These are phyloP conservation scores for Danio kyathit DNA, from an alignment of 2,797 vertebrate genomes.

Conservation along the genomic window DNA sequence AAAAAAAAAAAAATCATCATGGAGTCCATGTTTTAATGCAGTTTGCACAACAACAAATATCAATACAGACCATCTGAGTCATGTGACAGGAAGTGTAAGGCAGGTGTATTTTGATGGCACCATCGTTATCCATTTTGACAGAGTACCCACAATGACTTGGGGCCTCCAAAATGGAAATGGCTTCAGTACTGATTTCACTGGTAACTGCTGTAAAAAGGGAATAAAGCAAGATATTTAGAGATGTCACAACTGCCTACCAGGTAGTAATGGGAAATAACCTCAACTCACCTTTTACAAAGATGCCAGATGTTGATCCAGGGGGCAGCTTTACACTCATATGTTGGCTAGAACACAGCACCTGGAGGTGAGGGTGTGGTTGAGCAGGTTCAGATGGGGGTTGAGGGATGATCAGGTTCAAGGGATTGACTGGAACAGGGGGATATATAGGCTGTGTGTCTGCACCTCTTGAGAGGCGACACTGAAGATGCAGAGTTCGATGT, in stretches of 20 bases:
- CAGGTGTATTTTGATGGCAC: slow-evolving; percentile 68
- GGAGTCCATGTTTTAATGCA: not conserved
- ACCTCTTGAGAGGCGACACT: slow-evolving; percentile 66
- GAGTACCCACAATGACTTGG: slow-evolving; percentile 78
- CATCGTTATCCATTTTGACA: slow-evolving; percentile 67
- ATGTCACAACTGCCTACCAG: too few relatives aligned
- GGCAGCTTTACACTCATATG: slow-evolving; percentile 76
- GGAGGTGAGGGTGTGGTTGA: slow-evolving; percentile 1
- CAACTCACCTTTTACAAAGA: slow-evolving; percentile 72
- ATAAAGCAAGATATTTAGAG: not conserved
- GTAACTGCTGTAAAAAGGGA: slow-evolving; percentile 13
- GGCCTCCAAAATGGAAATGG: slow-evolving; percentile 61
- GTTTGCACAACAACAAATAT: not conserved
- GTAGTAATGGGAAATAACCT: not conserved
- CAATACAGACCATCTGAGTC: slow-evolving; percentile 74
- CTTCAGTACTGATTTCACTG: slow-evolving; percentile 61
- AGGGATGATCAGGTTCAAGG: not conserved
- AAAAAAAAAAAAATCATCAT: slow-evolving; percentile 52
- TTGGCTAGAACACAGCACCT: slow-evolving; percentile 70
- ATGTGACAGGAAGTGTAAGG: slow-evolving; percentile 76
- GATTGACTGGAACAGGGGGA: not conserved
- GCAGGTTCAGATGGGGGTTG: not conserved
- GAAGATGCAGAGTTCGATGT: slow-evolving; percentile 67
- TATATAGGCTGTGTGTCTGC: too few relatives aligned
- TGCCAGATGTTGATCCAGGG: slow-evolving; percentile 68